phyloP scores from a whole-genome alignment of 2,888 invertebrate species.

The Cloeon dipterum region DNA sequence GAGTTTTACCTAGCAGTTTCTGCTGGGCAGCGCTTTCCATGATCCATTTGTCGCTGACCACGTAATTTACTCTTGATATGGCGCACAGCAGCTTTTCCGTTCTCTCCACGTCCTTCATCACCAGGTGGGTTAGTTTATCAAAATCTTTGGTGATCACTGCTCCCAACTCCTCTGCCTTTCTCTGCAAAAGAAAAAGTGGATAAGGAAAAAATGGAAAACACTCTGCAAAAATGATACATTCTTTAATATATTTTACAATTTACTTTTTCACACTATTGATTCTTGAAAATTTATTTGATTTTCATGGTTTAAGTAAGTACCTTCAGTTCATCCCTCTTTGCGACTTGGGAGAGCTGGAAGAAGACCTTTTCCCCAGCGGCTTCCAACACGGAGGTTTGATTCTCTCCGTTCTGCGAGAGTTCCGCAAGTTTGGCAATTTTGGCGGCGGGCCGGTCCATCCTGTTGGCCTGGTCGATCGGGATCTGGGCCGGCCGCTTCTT shows the following conservation, averaged over 20 bases:
- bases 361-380: too few species aligned
- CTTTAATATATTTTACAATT: background rate
- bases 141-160: slow-evolving; percentile 55
- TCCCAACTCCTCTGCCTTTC: slow-evolving; percentile 44
- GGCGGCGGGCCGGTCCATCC: background rate
- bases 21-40: slow-evolving; percentile 56
- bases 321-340: background rate
- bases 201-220: background rate
- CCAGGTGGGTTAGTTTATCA: slow-evolving; percentile 67
- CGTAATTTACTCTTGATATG: slow-evolving; percentile 53
- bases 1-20: slow-evolving; percentile 48
- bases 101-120: slow-evolving; percentile 57
- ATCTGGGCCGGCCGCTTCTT: slow-evolving; percentile 1
- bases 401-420: background rate
- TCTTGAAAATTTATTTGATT: too few species aligned
- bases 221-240: slow-evolving; percentile 14
- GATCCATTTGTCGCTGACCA: slow-evolving; percentile 69
- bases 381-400: too few species aligned
- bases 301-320: too few species aligned
- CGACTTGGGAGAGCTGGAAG: background rate
- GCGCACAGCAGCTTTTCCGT: slow-evolving; percentile 73
- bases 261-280: background rate
- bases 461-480: slow-evolving; percentile 5
- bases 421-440: background rate
- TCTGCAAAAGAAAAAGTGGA: slow-evolving; percentile 17